Conservation (phyloP, 2,797 vertebrate species). For the Gallinago solitaria region DNA sequence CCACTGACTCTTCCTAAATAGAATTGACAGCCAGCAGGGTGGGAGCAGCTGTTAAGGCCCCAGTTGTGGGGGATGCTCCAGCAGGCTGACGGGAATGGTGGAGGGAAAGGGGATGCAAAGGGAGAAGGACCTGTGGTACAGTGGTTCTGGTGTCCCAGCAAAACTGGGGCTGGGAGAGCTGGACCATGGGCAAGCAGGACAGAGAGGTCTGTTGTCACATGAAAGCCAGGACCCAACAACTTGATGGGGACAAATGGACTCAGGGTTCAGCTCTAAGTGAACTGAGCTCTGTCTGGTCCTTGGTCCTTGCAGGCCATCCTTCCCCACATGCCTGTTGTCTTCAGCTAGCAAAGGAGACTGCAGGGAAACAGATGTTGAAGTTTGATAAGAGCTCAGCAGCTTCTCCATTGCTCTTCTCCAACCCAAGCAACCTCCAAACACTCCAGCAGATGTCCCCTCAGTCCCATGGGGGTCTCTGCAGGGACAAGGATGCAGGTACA, state of each 20-base stretch:
- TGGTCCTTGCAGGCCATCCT: background rate
- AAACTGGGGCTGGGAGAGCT: background rate
- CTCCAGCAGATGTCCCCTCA: background rate
- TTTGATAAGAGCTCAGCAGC: background rate
- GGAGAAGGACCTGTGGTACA: background rate
- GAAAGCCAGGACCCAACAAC: background rate
- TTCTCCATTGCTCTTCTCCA: background rate
- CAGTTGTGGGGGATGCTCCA: background rate
- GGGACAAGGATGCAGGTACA: background rate
- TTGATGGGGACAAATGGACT: background rate
- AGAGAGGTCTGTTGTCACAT: background rate
- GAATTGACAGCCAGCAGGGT: background rate
- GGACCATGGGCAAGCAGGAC: rapidly evolving
- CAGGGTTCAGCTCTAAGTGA: background rate
- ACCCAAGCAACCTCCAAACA: background rate
- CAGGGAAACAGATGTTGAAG: background rate
- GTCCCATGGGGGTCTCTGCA: background rate
- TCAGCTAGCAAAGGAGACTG: background rate
- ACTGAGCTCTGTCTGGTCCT: background rate
- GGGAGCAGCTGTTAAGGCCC: background rate
- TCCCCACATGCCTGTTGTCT: background rate
- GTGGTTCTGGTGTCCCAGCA: background rate
- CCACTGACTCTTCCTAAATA: background rate
- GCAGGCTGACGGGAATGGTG: background rate
- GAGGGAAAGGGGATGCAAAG: background rate